Evolutionary conservation across 2,888 invertebrate genomes (phyloP).

Genomic region (Cancer borealis): DNA sequence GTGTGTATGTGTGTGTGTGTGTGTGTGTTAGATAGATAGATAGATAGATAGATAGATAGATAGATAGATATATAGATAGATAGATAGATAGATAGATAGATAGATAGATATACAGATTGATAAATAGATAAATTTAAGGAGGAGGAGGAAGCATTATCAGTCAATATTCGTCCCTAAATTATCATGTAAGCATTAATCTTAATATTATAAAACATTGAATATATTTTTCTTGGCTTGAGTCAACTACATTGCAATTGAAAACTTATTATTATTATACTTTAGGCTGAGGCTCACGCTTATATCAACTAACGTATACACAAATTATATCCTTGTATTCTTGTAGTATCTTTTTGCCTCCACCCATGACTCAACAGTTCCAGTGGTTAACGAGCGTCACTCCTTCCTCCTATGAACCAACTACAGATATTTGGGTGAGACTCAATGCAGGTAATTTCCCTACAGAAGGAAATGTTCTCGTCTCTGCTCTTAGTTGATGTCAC

Average conservation of each 20-base stretch:
- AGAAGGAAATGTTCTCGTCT: neutral
- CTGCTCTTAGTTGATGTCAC: neutral
- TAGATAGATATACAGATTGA: neutral
- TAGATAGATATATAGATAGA: too few species aligned
- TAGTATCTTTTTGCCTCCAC: neutral
- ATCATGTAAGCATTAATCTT: neutral
- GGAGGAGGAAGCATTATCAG: neutral
- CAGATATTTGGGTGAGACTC: neutral
- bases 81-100: neutral
- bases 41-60: neutral
- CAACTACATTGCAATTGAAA: neutral
- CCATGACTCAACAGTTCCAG: neutral
- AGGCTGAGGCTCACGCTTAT: neutral
- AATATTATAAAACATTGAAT: neutral
- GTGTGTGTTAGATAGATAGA: neutral
- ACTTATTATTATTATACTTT: neutral
- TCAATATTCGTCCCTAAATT: neutral
- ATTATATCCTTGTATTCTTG: neutral
- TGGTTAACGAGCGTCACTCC: neutral
- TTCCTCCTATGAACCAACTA: neutral
- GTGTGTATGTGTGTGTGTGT: constrained; percentile 1
- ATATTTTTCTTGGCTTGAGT: neutral
- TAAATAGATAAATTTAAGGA: neutral
- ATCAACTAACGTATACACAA: neutral
- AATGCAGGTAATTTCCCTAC: neutral